These are phyloP conservation scores for Chaunax sp. DNA, from an alignment of 2,797 vertebrate genomes.

Conservation along the genomic window DNA sequence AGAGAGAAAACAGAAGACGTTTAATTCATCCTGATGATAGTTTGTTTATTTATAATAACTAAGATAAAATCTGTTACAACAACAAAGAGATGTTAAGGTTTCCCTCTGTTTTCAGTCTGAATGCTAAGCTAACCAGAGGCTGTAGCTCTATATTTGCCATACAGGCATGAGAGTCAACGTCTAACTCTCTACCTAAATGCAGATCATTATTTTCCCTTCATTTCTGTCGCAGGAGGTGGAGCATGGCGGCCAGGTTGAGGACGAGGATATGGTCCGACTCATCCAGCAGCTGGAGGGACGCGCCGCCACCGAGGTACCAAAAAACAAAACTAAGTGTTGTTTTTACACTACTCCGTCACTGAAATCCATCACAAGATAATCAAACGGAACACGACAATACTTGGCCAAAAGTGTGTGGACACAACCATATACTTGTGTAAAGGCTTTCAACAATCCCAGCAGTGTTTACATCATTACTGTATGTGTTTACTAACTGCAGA, in stretches of 20 bases:
- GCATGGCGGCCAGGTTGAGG: conserved; percentile 84
- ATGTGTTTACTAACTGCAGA: no score
- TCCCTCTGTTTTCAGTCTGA: neutral
- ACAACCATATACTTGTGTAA: neutral
- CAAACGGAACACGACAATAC: neutral
- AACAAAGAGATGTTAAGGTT: no score
- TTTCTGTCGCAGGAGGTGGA: conserved; percentile 86
- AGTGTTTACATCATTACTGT: no score
- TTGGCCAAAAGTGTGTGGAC: neutral
- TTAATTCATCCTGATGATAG: no score
- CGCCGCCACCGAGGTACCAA: conserved; percentile 88
- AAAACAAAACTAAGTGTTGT: no score
- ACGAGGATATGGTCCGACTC: conserved; percentile 91
- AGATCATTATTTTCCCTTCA: neutral
- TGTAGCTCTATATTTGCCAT: neutral
- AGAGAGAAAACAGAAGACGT: conserved; percentile 31
- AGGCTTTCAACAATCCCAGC: no score
- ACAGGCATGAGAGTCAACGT: neutral
- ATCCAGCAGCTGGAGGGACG: conserved; percentile 81
- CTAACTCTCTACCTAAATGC: neutral
- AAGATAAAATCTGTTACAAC: no score
- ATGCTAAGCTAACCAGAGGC: neutral
- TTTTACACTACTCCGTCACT: neutral
- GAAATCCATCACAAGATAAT: no score
- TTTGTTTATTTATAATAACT: no score